These are phyloP conservation scores for Rotaria magnacalcarata DNA, from an alignment of 2,888 invertebrate genomes.

Conservation along the genomic window DNA sequence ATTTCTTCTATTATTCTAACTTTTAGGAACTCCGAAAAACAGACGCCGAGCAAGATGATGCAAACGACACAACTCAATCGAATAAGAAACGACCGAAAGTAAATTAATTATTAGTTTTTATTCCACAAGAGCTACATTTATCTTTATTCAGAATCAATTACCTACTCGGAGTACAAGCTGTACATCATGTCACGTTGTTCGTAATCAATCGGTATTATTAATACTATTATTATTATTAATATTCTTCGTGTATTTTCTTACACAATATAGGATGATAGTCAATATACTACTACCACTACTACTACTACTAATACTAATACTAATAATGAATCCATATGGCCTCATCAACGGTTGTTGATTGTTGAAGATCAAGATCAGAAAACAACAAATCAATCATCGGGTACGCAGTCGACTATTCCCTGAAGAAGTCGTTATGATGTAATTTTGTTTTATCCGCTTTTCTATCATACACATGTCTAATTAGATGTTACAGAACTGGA, in stretches of 20 bases:
- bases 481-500: not conserved
- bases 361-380: not conserved
- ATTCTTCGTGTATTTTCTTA: not conserved
- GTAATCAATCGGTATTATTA: too few species aligned
- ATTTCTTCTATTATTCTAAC: not conserved
- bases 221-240: not conserved
- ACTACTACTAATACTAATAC: too few species aligned
- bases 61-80: not conserved
- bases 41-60: not conserved
- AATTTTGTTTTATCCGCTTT: not conserved
- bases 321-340: not conserved
- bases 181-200: too few species aligned
- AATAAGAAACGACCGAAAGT: not conserved
- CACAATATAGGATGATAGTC: not conserved
- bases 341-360: not conserved
- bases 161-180: too few species aligned
- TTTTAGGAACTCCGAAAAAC: not conserved
- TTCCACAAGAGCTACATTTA: not conserved
- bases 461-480: slow-evolving; percentile 5
- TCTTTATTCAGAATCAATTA: not conserved
- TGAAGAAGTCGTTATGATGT: not conserved
- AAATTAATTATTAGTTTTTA: not conserved
- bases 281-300: not conserved
- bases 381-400: slow-evolving; percentile 5
- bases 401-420: not conserved